Percentiles rank a stretch among this genome's conserved stretches.
Conservation (phyloP, 1,140 invertebrate species). For the Planococcus citri region DNA sequence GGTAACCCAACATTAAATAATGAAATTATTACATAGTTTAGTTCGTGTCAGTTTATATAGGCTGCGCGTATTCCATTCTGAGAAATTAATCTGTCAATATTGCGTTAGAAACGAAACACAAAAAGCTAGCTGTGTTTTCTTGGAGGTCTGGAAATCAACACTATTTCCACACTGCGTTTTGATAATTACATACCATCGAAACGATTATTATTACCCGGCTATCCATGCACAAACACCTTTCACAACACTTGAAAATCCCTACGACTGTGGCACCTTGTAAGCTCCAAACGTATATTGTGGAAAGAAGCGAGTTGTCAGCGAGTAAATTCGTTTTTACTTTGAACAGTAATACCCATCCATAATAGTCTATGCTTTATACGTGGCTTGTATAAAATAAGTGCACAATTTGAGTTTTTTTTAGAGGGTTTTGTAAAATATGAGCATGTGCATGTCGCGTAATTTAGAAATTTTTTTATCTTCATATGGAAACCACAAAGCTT, state of each 20-base stretch:
- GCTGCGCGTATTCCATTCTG: not conserved
- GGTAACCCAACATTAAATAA: not conserved
- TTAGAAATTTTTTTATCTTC: no score
- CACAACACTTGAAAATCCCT: not conserved
- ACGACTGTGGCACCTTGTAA: not conserved
- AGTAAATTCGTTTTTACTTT: not conserved
- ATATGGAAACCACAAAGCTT: no score
- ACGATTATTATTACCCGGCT: not conserved
- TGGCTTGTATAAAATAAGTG: no score
- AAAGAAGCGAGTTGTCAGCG: not conserved
- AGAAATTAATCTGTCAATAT: conserved; percentile 8
- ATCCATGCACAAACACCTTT: not conserved
- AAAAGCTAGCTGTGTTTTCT: not conserved
- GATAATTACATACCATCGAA: not conserved
- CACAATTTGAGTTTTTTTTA: no score
- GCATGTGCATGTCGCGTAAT: no score
- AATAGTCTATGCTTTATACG: no score
- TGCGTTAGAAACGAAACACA: not conserved
- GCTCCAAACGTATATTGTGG: not conserved
- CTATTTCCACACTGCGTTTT: not conserved
- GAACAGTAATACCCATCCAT: no score
- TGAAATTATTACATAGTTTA: not conserved
- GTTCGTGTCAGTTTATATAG: not conserved
- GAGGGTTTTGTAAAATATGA: no score
- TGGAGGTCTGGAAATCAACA: conserved; percentile 1